Percentiles rank a stretch among this genome's conserved stretches.
These are phyloP conservation scores for Acanthosepion lycidas DNA, from an alignment of 2,888 invertebrate species.

Conservation along the genomic window DNA sequence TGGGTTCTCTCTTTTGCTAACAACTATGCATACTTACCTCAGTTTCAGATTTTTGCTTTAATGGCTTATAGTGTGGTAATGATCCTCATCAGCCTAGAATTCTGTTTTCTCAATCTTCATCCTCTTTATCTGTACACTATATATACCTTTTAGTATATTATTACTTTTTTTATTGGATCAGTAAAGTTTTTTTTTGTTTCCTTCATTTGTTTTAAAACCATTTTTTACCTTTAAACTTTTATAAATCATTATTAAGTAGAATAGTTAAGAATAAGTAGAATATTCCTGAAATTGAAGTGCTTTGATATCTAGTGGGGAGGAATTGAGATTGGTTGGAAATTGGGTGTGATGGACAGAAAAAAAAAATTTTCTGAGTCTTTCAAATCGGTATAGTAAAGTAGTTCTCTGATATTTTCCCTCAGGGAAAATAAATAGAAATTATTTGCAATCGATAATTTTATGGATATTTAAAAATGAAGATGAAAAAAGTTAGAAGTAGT, in stretches of 20 bases:
- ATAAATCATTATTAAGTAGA: not conserved
- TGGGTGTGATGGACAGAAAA: constrained; percentile 33
- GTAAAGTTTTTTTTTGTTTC: not conserved
- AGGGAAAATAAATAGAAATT: constrained; percentile 4
- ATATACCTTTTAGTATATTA: not conserved
- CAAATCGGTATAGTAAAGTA: not conserved
- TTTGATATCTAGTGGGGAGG: not conserved
- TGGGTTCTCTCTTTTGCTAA: too few relatives aligned
- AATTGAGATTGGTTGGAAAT: not conserved
- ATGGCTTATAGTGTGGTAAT: too few relatives aligned
- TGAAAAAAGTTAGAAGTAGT: not conserved
- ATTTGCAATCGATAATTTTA: not conserved
- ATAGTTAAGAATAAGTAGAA: not conserved
- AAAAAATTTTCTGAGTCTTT: not conserved
- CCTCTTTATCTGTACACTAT: not conserved
- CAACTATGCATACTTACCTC: too few relatives aligned
- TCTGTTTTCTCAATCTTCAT: not conserved
- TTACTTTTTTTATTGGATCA: not conserved
- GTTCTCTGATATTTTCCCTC: not conserved
- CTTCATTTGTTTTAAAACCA: not conserved
- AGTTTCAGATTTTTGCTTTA: too few relatives aligned
- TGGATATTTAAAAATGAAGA: constrained; percentile 35
- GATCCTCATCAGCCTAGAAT: too few relatives aligned
- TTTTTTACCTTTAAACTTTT: not conserved
- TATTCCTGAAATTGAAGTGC: constrained; percentile 43